phyloP scores from a whole-genome alignment of 2,888 invertebrate genomes.

The Amiota mariae region DNA sequence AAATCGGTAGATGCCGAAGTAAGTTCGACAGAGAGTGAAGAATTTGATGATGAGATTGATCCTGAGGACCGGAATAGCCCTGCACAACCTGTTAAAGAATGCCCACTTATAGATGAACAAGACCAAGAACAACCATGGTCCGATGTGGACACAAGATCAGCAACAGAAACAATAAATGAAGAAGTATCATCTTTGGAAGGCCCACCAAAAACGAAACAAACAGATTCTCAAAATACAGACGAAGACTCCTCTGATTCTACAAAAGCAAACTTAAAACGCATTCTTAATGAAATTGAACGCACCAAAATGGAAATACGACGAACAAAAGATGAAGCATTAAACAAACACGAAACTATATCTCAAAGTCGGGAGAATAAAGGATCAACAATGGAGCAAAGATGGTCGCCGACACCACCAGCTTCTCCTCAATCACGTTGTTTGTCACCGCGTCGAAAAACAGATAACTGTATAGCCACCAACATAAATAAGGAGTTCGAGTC shows the following conservation, averaged over 20 bases:
- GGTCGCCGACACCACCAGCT: conserved; percentile 69
- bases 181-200: conserved; percentile 34
- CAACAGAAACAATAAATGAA: conserved; percentile 45
- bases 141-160: conserved; percentile 47
- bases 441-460: neutral
- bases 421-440: conserved; percentile 51
- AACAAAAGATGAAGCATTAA: conserved; percentile 59
- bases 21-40: conserved; percentile 70
- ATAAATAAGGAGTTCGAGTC: too few relatives aligned
- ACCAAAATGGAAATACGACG: conserved; percentile 68
- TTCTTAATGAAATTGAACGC: conserved; percentile 68
- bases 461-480: too few relatives aligned
- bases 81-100: neutral
- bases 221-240: conserved; percentile 28
- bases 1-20: conserved; percentile 72
- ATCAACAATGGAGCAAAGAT: conserved; percentile 54
- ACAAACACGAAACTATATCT: conserved; percentile 41
- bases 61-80: conserved; percentile 7
- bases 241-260: conserved; percentile 56
- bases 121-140: conserved; percentile 26
- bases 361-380: conserved; percentile 26
- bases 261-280: conserved; percentile 58
- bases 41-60: conserved; percentile 42
- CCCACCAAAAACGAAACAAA: conserved; percentile 17
- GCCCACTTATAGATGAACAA: neutral